Percentiles rank a stretch among this genome's conserved stretches.
Conservation (phyloP, 2,113 vertebrate genomes). For the Macroglossus sobrinus region DNA sequence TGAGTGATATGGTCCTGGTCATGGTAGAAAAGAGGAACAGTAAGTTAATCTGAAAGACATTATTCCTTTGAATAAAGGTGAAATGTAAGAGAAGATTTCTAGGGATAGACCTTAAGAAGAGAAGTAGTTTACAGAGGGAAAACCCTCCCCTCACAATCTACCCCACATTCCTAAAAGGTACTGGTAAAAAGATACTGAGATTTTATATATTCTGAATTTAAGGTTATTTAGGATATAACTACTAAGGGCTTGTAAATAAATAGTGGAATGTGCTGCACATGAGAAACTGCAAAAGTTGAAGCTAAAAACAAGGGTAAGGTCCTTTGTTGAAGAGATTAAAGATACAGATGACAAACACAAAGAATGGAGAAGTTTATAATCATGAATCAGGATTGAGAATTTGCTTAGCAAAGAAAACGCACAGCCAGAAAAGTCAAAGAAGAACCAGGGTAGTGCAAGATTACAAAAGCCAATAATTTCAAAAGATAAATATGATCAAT, state of each 20-base stretch:
- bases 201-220: neutral
- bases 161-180: neutral
- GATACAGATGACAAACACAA: neutral
- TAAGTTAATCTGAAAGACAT: neutral
- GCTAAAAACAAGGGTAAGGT: neutral
- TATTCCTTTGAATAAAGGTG: neutral
- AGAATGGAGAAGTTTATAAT: neutral
- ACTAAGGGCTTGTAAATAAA: neutral
- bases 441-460: neutral
- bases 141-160: neutral
- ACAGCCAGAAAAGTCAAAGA: constrained; percentile 2
- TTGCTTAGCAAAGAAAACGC: neutral
- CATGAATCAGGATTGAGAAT: neutral
- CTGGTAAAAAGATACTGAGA: neutral
- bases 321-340: neutral
- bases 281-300: neutral
- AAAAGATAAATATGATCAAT: neutral
- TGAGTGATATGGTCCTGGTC: neutral
- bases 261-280: neutral
- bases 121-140: neutral
- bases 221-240: neutral
- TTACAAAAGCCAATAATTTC: neutral
- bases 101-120: neutral
- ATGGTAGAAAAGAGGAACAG: neutral
- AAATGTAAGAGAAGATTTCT: neutral